Conservation (phyloP, 2,888 invertebrate genomes). For the Pemphredon lugubris region DNA sequence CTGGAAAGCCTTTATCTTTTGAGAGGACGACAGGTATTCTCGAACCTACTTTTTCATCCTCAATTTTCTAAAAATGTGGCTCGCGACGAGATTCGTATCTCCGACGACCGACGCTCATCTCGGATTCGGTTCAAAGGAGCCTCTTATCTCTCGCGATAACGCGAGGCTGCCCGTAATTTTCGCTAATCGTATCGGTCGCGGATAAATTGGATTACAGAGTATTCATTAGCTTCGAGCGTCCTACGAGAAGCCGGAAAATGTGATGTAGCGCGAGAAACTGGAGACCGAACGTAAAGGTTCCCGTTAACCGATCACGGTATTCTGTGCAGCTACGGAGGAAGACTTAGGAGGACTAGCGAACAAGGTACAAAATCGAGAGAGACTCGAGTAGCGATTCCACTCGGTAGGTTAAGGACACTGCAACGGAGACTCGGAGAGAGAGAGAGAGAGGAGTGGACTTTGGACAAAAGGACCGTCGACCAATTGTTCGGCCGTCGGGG, state of each 20-base stretch:
- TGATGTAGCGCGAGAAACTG: slow-evolving; percentile 40
- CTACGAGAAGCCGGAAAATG: slow-evolving; percentile 33
- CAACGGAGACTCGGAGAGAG: slow-evolving; percentile 54
- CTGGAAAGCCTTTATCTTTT: too few relatives aligned
- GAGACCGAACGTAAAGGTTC: slow-evolving; percentile 12
- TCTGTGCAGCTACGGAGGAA: slow-evolving; percentile 40
- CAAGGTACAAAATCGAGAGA: slow-evolving; percentile 4
- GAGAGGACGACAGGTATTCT: too few relatives aligned
- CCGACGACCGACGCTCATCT: too few relatives aligned
- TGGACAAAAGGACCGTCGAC: slow-evolving; percentile 64
- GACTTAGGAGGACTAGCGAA: slow-evolving; percentile 38
- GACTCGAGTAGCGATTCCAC: slow-evolving; percentile 63
- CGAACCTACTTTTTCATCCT: too few relatives aligned
- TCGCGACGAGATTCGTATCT: too few relatives aligned
- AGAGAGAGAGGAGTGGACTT: slow-evolving; percentile 41
- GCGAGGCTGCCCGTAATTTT: too few relatives aligned
- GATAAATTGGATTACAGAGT: not conserved
- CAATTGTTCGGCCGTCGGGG: slow-evolving; percentile 62
- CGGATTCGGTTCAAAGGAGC: too few relatives aligned
- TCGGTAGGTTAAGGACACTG: slow-evolving; percentile 64
- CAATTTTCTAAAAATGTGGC: too few relatives aligned
- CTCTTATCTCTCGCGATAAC: too few relatives aligned
- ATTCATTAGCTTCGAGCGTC: slow-evolving; percentile 15
- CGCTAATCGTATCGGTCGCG: too few relatives aligned
- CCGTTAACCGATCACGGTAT: slow-evolving; percentile 34